Base-by-base conservation (phyloP, 2,888 invertebrate species). In the Agrilus biguttatus region DNA sequence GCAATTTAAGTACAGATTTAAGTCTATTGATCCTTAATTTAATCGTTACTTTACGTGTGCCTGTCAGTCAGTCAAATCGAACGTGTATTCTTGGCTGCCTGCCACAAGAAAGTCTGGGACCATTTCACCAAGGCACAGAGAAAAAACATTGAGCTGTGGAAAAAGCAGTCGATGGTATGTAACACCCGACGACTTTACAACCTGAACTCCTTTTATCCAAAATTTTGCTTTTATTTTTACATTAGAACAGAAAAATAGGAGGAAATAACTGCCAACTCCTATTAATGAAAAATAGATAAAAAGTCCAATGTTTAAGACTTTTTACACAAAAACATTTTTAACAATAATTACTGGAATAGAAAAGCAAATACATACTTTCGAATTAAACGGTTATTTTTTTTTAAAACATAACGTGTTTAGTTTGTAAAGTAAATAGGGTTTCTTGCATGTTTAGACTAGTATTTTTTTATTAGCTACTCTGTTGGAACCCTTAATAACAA, bases 101-200 rank as follows among this genome's bases (percentile, higher is more conserved):
- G 84, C 72, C 92, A 92, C 76, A 93, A 95, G 81, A 92, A 92
- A 73, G 91, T 90, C 71, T 95, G 95, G 95, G 95, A 95, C 82
- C 95, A 95, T 82, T 95, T 96, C 83, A 92, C 92, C 73, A 95
- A 95, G 78, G 89, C 93, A 59, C 95, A 95, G 73, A 78, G 95
- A 75, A 95, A 95, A 83, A 93, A 93, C 77, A 89, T 96, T 72
- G 92, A 93, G 73, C 80, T 86, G 66, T 95, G 95, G 96, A 89
- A 87, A 74, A 93, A 89, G 76, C 89, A 91, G 75, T 85, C 89
- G 48, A 81, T 84, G 89, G 95, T 93, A 84, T 77, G 67, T 67
- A 67, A 10, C 59, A 52, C 46, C 55, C 56, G 53, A 52, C 54
- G 55, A 54, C 54, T 50, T 49, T 56, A 48, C 42, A 44, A 50